Base-by-base conservation (phyloP, 1,140 invertebrate genomes). In the Lycorma delicatula region DNA sequence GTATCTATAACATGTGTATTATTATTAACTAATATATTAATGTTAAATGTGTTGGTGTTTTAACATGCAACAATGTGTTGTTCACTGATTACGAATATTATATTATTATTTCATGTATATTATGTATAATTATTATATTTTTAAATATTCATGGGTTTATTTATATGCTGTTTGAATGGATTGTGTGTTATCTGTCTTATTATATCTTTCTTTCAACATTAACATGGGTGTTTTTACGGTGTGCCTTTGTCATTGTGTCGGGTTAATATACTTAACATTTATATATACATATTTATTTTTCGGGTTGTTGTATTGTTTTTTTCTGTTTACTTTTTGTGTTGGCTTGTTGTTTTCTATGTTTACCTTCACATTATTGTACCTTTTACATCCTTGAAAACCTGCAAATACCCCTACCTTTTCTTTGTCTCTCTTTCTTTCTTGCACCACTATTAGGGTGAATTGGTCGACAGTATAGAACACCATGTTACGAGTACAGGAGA, bases 401-500 rank as follows among this genome's bases (percentile, higher is more conserved):
- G 44, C 34, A n/a, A n/a, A n/a, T n/a, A n/a, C 29, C 29, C 38
- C 11, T 50, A 44, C 22, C 20, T 44, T 49, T 62, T 20, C 44
- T 29, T 61, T 61, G 60, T 62, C 64, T 68, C 70, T 65, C 67
- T 68, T 70, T 67, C 64, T 66, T 59, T 63, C 67, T 65, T 56
- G 62, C 64, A 22, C 31, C 47, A 27, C 50, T 54, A 47, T 54
- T 72, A 95, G 90, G 91, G 91, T 69, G 91, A 94, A 76, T 84
- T 93, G 81, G 83, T 94, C 67, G 90, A 94, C 77, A 77, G 87
- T 68, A 91, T 95, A 73, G 91, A 95, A 77, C 88, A 89, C 77
- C 89, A 93, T 75, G 91, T 95, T 49, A 81, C 84, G 64, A 80
- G 86, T 71, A 84, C 89, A 59, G 71, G 70, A 63, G 86, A 93